Percentiles rank a stretch among this genome's conserved stretches.
phyloP scores from a whole-genome alignment of 2,888 invertebrate species.

The Ashinkailepas kermadecensis region DNA sequence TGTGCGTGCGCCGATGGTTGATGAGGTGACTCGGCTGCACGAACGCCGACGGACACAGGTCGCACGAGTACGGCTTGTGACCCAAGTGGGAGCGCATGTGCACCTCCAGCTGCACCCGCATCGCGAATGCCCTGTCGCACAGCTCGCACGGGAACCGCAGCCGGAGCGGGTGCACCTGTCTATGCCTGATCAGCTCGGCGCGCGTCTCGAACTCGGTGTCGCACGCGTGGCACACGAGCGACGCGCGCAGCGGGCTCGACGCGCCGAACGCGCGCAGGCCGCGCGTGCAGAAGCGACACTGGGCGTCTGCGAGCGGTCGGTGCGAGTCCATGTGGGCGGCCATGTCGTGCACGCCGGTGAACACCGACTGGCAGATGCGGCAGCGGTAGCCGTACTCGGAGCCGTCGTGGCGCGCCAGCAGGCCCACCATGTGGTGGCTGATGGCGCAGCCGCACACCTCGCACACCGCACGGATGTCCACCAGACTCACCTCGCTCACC shows the following conservation, averaged over 20 bases:
- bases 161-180: background rate
- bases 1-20: background rate
- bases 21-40: background rate
- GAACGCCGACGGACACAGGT: background rate
- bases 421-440: slow-evolving; percentile 15
- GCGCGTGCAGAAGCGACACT: background rate
- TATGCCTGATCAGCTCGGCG: background rate
- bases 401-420: background rate
- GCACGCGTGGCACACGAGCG: background rate
- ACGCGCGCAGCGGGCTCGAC: background rate
- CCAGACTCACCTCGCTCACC: background rate
- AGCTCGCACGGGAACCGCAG: background rate
- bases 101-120: background rate
- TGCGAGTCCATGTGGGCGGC: background rate
- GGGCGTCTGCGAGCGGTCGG: background rate
- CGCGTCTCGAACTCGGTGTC: background rate
- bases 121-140: background rate
- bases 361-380: background rate
- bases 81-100: slow-evolving; percentile 5
- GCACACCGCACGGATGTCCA: background rate
- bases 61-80: background rate
- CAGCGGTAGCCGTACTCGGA: slow-evolving; percentile 9
- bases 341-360: background rate
- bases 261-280: background rate
- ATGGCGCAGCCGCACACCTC: background rate